Percentiles rank a stretch among this genome's conserved stretches.
Conservation (phyloP, 2,113 vertebrate genomes). For the Sclerurus mexicanus region DNA sequence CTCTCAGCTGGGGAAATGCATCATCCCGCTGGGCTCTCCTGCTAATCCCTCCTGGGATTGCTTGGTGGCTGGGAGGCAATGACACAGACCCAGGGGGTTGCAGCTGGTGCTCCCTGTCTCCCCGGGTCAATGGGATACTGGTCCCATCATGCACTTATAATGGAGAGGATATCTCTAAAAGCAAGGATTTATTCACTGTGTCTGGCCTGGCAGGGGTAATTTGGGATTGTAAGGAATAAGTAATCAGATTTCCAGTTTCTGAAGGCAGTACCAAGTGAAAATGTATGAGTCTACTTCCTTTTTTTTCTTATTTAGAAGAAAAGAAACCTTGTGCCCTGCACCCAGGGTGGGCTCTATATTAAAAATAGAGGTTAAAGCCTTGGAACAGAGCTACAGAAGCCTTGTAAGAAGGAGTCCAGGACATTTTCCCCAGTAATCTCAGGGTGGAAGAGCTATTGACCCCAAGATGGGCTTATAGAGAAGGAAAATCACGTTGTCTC, state of each 20-base stretch:
- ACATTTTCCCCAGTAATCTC: background rate
- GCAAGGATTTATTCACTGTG: conserved; percentile 61
- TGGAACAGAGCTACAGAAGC: background rate
- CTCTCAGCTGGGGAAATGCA: background rate
- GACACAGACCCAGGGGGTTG: background rate
- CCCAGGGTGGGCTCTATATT: background rate
- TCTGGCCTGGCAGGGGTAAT: conserved; percentile 54
- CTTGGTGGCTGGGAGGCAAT: background rate
- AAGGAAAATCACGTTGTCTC: background rate
- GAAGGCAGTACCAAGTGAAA: conserved; percentile 25
- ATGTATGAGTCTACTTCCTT: background rate
- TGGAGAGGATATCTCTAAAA: background rate
- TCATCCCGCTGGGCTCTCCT: background rate
- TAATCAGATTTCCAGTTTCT: conserved; percentile 46
- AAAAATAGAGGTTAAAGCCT: background rate
- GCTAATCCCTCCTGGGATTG: background rate
- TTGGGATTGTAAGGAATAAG: conserved; percentile 63
- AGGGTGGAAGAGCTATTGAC: background rate
- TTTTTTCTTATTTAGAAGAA: conserved; percentile 1
- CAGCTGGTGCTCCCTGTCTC: background rate
- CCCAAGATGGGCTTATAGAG: background rate
- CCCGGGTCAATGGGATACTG: conserved; percentile 23
- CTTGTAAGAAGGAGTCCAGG: background rate
- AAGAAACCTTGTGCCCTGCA: background rate
- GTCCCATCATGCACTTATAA: background rate